Percentiles rank a stretch among this genome's conserved stretches.
These are phyloP conservation scores for Phyllopteryx taeniolatus DNA, from an alignment of 2,113 vertebrate genomes.

Conservation along the genomic window DNA sequence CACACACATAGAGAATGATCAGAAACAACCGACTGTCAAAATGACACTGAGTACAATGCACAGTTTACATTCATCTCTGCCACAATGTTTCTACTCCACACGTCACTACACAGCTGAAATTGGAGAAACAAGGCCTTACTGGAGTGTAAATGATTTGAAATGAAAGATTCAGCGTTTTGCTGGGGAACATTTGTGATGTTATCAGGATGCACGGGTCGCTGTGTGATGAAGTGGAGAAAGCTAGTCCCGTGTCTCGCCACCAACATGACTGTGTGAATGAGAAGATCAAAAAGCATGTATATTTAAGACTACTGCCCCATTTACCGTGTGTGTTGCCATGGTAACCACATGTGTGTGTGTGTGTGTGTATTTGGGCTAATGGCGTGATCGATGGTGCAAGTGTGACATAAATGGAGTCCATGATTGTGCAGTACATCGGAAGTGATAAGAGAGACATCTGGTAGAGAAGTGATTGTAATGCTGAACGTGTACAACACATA, in stretches of 20 bases:
- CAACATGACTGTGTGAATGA: conserved; percentile 51
- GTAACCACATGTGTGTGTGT: conserved; percentile 1
- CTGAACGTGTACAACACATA: conserved; percentile 15
- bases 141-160: conserved; percentile 21
- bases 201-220: conserved; percentile 2
- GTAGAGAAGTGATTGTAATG: conserved; percentile 12
- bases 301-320: conserved; percentile 40
- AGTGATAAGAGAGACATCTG: conserved; percentile 39
- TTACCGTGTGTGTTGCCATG: conserved; percentile 16
- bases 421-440: conserved; percentile 38
- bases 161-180: conserved; percentile 33
- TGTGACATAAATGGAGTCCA: conserved; percentile 36
- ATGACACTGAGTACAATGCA: conserved; percentile 30
- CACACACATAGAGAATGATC: conserved; percentile 30
- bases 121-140: conserved; percentile 12
- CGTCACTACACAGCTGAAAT: conserved; percentile 22
- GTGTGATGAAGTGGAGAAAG: conserved; percentile 20
- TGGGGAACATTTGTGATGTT: conserved; percentile 5
- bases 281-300: conserved; percentile 52
- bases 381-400: conserved; percentile 46
- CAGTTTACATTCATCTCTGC: conserved; percentile 40
- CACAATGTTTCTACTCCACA: conserved; percentile 33
- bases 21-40: conserved; percentile 58
- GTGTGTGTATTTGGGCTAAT: conserved; percentile 34
- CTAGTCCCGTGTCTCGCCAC: conserved; percentile 36